Conservation (phyloP, 2,113 vertebrate genomes). For the Phrynocephalus versicolor region DNA sequence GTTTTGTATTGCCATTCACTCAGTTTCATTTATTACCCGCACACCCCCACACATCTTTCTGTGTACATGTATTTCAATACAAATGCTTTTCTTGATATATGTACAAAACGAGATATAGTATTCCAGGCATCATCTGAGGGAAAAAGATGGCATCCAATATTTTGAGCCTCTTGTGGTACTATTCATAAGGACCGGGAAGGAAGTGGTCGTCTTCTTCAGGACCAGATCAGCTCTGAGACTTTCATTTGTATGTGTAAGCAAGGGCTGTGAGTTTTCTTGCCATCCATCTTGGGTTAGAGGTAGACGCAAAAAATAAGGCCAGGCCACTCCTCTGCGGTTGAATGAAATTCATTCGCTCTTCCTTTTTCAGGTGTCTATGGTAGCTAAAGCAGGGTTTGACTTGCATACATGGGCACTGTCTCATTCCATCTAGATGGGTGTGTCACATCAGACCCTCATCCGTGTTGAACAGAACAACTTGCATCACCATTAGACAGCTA, state of each 20-base stretch:
- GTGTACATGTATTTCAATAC: too few species aligned
- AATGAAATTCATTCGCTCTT: not conserved
- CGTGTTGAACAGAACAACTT: not conserved
- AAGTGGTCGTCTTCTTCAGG: not conserved
- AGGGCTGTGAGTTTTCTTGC: not conserved
- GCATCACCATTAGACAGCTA: not conserved
- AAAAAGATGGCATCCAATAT: not conserved
- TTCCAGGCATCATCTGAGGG: not conserved
- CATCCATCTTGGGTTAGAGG: too few species aligned
- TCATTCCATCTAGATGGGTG: not conserved
- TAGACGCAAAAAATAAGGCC: not conserved
- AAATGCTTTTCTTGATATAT: too few species aligned
- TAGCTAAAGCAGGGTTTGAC: not conserved
- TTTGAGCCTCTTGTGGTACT: too few species aligned
- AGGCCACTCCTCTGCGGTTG: not conserved
- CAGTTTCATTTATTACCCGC: not conserved
- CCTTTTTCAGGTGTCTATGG: not conserved
- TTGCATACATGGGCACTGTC: not conserved
- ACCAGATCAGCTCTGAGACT: not conserved
- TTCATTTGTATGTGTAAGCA: not conserved
- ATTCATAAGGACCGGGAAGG: not conserved
- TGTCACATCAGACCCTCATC: not conserved
- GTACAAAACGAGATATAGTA: not conserved
- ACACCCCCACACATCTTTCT: rapidly evolving
- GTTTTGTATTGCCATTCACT: constrained; percentile 12